These are phyloP conservation scores for Pangasius djambal DNA, from an alignment of 2,797 vertebrate species.

Conservation along the genomic window DNA sequence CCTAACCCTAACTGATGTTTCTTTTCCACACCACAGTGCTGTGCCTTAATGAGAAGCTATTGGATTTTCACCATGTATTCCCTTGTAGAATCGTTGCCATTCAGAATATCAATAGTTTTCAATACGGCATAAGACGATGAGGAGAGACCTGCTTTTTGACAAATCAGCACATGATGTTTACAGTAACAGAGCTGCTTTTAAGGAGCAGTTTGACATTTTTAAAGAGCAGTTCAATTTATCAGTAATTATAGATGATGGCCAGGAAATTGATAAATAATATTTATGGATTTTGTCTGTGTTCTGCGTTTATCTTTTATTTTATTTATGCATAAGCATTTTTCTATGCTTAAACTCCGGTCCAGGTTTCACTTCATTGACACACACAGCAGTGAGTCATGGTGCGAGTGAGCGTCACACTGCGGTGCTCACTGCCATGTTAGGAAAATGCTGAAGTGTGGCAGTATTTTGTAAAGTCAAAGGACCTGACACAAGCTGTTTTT, in stretches of 20 bases:
- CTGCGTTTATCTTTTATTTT: background rate
- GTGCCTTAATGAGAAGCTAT: constrained; percentile 43
- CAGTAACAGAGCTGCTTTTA: background rate
- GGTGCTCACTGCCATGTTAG: background rate
- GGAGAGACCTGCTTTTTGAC: background rate
- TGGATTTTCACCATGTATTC: constrained; percentile 24
- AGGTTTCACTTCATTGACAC: constrained; percentile 21
- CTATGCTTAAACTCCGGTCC: background rate
- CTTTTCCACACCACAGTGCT: background rate
- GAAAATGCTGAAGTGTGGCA: constrained; percentile 21
- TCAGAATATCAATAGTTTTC: constrained; percentile 40
- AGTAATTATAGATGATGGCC: background rate
- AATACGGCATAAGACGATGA: background rate
- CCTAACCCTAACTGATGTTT: constrained; percentile 35
- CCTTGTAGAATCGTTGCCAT: constrained; percentile 30
- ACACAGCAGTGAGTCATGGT: constrained; percentile 7
- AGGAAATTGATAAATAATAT: background rate
- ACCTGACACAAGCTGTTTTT: constrained; percentile 10
- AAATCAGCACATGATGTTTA: background rate
- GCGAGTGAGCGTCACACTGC: constrained; percentile 2
- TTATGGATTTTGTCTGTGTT: constrained; percentile 5
- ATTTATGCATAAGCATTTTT: constrained; percentile 3
- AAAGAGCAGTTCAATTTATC: constrained; percentile 4
- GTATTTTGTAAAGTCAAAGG: constrained; percentile 28
- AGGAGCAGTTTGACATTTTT: background rate